Evolutionary conservation across 1,140 invertebrate species (phyloP).

Genomic region (Rhyzopertha dominica): DNA sequence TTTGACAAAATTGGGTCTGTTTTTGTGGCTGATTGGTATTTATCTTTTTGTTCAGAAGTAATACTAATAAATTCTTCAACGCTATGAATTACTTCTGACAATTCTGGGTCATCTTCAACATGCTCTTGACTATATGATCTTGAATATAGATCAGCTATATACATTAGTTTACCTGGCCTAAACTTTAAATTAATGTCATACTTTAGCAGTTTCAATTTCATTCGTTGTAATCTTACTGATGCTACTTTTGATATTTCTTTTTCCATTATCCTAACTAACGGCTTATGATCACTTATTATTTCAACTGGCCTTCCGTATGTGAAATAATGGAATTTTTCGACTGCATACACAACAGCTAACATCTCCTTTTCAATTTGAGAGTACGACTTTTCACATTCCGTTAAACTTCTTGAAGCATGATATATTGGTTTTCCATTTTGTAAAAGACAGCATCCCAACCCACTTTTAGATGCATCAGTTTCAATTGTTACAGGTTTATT

Average conservation of each 20-base stretch:
- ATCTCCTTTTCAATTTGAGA: constrained; percentile 27
- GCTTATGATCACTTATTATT: constrained; percentile 15
- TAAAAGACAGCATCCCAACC: constrained; percentile 16
- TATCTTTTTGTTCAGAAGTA: too few species aligned
- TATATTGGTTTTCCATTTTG: constrained; percentile 26
- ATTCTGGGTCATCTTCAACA: too few species aligned
- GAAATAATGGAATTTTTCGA: constrained; percentile 16
- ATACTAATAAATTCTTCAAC: too few species aligned
- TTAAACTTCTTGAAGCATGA: constrained; percentile 35
- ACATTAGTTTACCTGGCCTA: constrained; percentile 31
- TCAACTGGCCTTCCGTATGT: not conserved
- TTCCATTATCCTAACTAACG: constrained; percentile 13
- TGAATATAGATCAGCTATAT: constrained; percentile 36
- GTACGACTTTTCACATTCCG: constrained; percentile 27
- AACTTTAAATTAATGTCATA: constrained; percentile 27
- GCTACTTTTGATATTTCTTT: constrained; percentile 11
- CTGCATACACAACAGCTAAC: constrained; percentile 27
- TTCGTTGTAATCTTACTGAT: constrained; percentile 18
- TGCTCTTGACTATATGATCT: too few species aligned
- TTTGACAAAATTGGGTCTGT: too few species aligned
- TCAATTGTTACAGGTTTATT: constrained; percentile 12
- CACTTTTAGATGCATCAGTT: constrained; percentile 19
- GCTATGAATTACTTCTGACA: too few species aligned
- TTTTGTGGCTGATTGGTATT: too few species aligned
- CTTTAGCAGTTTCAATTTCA: constrained; percentile 11